Percentiles rank a stretch among this genome's conserved stretches.
Conservation (phyloP, 2,797 vertebrate genomes). For the Enteromius radiatus region DNA sequence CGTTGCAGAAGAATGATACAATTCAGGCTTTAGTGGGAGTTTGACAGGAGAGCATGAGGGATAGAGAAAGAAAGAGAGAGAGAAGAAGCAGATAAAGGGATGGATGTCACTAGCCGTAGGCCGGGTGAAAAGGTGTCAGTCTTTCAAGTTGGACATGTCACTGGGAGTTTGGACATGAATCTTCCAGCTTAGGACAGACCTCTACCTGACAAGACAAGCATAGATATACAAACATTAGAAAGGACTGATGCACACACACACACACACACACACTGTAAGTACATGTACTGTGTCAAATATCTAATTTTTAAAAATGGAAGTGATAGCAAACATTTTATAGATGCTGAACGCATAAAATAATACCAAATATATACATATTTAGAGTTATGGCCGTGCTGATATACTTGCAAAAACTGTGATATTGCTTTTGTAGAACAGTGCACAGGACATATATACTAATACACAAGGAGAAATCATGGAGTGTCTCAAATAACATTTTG, state of each 20-base stretch:
- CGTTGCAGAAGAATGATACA: constrained; percentile 46
- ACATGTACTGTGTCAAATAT: background rate
- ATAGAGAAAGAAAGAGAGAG: constrained; percentile 22
- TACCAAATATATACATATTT: background rate
- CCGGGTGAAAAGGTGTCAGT: constrained; percentile 50
- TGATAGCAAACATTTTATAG: too few relatives aligned
- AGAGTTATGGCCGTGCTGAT: background rate
- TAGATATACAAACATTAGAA: constrained; percentile 2
- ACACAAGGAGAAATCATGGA: background rate
- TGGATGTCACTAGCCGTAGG: constrained; percentile 47
- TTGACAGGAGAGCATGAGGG: constrained; percentile 47
- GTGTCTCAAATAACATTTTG: background rate
- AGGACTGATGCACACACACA: background rate
- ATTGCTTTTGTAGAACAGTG: background rate
- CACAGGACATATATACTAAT: background rate
- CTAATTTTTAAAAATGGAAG: background rate
- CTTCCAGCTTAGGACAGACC: constrained; percentile 27
- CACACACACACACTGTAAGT: background rate
- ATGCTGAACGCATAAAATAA: too few relatives aligned
- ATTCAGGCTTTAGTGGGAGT: constrained; percentile 30
- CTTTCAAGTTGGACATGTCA: constrained; percentile 39
- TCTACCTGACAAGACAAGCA: constrained; percentile 21
- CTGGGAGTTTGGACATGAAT: constrained; percentile 18
- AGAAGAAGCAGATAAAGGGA: constrained; percentile 14
- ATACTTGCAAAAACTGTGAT: background rate